Base-by-base conservation (phyloP, 1,140 invertebrate species). In the Drosophila willistoni region DNA sequence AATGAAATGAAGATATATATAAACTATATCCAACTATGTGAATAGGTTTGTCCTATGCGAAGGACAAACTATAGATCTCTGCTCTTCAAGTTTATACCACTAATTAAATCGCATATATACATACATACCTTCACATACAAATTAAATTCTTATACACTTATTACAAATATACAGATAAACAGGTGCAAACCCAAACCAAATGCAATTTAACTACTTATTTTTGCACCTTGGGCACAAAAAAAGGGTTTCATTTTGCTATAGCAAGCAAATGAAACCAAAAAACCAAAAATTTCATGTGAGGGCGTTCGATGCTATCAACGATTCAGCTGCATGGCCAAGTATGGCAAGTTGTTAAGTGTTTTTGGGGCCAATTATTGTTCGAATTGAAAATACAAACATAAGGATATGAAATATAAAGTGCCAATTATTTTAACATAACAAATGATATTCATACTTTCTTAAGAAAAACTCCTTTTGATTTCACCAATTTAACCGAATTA, bases 101-200 rank as follows among this genome's bases (percentile, higher is more conserved):
- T 29, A 29, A 7, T 29, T 29, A 29, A 7, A 36, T 12, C 9
- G 7, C 34, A 36, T 12, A 36, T 10, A 7, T 9, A 34, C 34
- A 34, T 34, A 34, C 34, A 3, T 3, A 36, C 10, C 34, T 10
- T 36, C 83, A 79, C 9, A 7, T 10, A 61, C 44, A 34, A 34
- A 69, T 65, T 44, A 19, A 63, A 70, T 68, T 68, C 62, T 36
- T 25, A 54, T 41, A 41, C 25, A 10, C 3, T 56, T 34, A 71
- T 71, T 68, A 77, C 71, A 79, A 86, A 86, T 78, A 81, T 86
- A 85, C 29, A 6, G 29, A 75, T 77, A 83, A 29, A 73, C 82
- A 89, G 83, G 71, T 85, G 83, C 62, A 85, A 81, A 72, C 63
- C 41, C 44, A 51, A 51, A 19, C 3, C 10, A 13, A 51, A 12